phyloP scores from a whole-genome alignment of 1,140 invertebrate species.

The Heliconius eleuchia region DNA sequence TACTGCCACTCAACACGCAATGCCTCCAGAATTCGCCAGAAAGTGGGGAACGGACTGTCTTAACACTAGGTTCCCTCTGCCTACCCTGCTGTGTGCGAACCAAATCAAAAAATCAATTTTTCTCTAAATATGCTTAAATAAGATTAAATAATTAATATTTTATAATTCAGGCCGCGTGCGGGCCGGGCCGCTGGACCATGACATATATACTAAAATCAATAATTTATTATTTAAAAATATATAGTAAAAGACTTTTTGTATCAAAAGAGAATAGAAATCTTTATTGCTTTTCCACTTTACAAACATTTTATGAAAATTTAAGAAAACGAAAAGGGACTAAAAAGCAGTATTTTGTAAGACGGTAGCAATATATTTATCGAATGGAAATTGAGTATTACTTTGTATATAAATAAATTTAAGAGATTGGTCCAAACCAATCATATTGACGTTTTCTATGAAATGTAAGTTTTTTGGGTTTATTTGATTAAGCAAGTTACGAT shows the following conservation, averaged over 20 bases:
- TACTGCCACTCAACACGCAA: no score
- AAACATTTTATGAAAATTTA: neutral
- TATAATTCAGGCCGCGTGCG: no score
- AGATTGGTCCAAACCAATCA: neutral
- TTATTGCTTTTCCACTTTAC: neutral
- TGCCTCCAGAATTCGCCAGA: no score
- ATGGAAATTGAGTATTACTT: constrained; percentile 1
- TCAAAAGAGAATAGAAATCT: neutral
- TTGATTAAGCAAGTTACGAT: neutral
- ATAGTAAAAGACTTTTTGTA: neutral
- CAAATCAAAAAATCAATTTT: no score
- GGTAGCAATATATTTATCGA: neutral
- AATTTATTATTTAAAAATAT: neutral
- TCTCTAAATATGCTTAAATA: no score
- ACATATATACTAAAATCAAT: neutral
- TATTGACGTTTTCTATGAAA: neutral
- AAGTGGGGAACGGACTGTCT: no score
- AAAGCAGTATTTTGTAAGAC: neutral
- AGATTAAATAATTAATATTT: no score
- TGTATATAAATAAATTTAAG: neutral
- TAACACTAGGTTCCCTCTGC: no score
- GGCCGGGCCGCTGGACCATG: no score
- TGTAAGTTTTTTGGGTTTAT: neutral
- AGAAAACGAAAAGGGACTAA: neutral
- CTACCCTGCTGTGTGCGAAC: no score